Conservation (phyloP, 2,113 vertebrate species). For the Perca fluviatilis region DNA sequence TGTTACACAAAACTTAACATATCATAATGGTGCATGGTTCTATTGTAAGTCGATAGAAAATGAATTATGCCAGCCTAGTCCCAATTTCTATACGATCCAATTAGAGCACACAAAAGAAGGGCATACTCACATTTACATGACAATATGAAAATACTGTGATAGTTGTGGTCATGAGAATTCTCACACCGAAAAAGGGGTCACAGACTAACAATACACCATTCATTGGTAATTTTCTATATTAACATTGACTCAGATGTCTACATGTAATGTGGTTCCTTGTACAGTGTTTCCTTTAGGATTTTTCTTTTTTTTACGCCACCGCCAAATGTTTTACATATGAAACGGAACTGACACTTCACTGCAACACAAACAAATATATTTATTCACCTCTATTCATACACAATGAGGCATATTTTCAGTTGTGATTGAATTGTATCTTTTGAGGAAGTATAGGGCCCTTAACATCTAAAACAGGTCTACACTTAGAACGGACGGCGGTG, state of each 20-base stretch:
- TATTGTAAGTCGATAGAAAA: neutral
- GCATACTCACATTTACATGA: constrained; percentile 50
- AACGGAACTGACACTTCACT: too few species aligned
- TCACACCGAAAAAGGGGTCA: constrained; percentile 38
- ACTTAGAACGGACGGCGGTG: too few species aligned
- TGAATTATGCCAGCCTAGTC: constrained; percentile 8
- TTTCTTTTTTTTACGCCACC: too few species aligned
- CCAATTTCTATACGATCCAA: constrained; percentile 50
- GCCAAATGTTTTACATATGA: too few species aligned
- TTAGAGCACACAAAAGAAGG: constrained; percentile 44
- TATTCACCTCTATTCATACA: too few species aligned
- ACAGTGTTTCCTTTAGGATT: too few species aligned
- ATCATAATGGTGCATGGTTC: neutral
- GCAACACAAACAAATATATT: too few species aligned
- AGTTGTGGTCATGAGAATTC: constrained; percentile 28
- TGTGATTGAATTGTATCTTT: too few species aligned
- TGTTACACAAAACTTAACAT: neutral
- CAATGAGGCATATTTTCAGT: too few species aligned
- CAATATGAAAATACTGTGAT: constrained; percentile 37
- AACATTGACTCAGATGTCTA: neutral
- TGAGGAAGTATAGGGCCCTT: too few species aligned
- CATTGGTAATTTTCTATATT: neutral
- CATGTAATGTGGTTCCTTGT: neutral
- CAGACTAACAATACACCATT: constrained; percentile 40
- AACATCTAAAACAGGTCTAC: too few species aligned